Percentiles rank a stretch among this genome's conserved stretches.
Evolutionary conservation across 1,140 invertebrate species (phyloP).

Genomic region (Tetraneura akinire): DNA sequence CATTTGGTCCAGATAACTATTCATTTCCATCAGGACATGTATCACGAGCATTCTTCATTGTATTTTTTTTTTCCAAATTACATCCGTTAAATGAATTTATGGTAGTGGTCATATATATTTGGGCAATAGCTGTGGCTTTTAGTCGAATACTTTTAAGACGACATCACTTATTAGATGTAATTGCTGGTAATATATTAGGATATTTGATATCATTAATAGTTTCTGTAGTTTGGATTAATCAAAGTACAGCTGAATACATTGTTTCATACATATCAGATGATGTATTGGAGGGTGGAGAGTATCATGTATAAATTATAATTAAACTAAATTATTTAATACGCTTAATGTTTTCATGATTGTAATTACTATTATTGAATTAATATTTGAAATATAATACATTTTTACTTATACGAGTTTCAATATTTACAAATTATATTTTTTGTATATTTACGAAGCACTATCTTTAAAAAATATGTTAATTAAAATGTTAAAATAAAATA

Average conservation of each 20-base stretch:
- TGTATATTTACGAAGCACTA: neutral
- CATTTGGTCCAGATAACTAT: constrained; percentile 79
- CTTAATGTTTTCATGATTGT: neutral
- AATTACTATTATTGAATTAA: neutral
- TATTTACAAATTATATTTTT: neutral
- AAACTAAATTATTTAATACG: neutral
- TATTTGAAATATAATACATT: neutral
- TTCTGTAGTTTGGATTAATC: constrained; percentile 69
- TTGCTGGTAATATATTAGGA: constrained; percentile 75
- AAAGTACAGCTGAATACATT: constrained; percentile 61
- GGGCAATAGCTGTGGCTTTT: constrained; percentile 73
- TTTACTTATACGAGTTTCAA: neutral
- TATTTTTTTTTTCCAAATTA: constrained; percentile 69
- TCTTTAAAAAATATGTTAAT: neutral
- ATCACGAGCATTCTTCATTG: constrained; percentile 79
- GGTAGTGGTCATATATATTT: constrained; percentile 68
- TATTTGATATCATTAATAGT: constrained; percentile 72
- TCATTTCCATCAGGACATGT: constrained; percentile 96
- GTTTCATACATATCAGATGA: constrained; percentile 64
- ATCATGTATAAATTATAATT: constrained; percentile 59
- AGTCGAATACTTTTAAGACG: constrained; percentile 80
- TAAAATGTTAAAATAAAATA: neutral
- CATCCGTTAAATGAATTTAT: constrained; percentile 66
- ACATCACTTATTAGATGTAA: constrained; percentile 86
- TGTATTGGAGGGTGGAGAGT: constrained; percentile 63